A percentile compares a stretch with the other conserved stretches of the same genome.
These are phyloP conservation scores for Phodopus roborovskii DNA, from an alignment of 2,113 vertebrate genomes.

Conservation along the genomic window DNA sequence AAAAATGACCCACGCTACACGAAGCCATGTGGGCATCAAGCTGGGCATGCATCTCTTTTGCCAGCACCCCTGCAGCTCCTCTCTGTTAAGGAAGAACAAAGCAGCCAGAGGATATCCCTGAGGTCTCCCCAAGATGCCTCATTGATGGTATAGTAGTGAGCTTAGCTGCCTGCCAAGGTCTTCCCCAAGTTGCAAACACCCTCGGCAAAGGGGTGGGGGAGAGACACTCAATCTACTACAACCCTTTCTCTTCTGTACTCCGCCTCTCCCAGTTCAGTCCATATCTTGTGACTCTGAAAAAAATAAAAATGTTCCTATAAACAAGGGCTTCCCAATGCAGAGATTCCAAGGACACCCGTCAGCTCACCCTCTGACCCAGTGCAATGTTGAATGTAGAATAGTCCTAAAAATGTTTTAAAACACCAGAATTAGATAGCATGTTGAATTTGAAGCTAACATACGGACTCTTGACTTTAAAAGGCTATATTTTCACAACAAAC, in stretches of 20 bases:
- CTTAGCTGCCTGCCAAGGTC: background rate
- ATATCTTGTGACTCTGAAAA: background rate
- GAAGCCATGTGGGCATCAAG: background rate
- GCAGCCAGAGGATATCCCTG: background rate
- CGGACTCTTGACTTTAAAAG: slow-evolving; percentile 83
- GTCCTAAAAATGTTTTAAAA: slow-evolving; percentile 72
- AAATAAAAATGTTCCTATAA: background rate
- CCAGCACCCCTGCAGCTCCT: background rate
- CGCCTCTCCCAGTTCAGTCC: background rate
- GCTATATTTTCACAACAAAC: slow-evolving; percentile 87
- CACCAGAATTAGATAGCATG: slow-evolving; percentile 73
- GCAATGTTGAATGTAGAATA: slow-evolving; percentile 58
- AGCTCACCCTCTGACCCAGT: slow-evolving; percentile 9
- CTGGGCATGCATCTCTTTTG: background rate
- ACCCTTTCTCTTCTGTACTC: background rate
- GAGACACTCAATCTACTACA: background rate
- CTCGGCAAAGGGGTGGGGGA: too few species aligned
- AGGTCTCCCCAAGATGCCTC: background rate
- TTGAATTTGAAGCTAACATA: slow-evolving; percentile 84
- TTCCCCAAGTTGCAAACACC: background rate
- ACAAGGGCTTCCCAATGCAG: background rate
- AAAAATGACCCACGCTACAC: background rate
- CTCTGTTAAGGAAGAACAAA: background rate
- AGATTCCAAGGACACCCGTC: background rate
- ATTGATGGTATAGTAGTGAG: background rate